These are phyloP conservation scores for Spialia ferax DNA, from an alignment of 2,888 invertebrate species.

Conservation along the genomic window DNA sequence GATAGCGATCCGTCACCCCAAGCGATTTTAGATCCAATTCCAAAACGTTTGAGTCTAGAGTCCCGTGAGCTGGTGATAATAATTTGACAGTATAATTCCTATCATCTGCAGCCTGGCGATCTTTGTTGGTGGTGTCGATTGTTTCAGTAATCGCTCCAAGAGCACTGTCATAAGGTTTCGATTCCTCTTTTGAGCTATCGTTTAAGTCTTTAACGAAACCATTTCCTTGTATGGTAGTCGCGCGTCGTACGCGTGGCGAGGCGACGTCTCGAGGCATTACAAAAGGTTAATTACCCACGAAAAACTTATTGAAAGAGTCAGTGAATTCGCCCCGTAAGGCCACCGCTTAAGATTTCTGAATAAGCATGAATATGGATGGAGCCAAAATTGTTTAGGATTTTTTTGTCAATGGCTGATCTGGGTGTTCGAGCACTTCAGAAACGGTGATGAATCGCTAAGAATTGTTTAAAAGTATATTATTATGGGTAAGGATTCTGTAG, in stretches of 20 bases:
- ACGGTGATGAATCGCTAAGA: conserved; percentile 25
- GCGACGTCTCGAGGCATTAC: conserved; percentile 63
- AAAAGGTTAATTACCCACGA: conserved; percentile 73
- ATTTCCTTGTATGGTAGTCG: conserved; percentile 67
- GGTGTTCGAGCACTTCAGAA: conserved; percentile 60
- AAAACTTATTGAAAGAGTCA: conserved; percentile 66
- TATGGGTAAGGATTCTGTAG: conserved; percentile 34
- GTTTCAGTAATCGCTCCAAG: conserved; percentile 36
- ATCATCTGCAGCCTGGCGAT: conserved; percentile 43
- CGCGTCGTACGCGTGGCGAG: conserved; percentile 75
- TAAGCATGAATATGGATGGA: conserved; percentile 74
- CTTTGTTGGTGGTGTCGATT: conserved; percentile 31
- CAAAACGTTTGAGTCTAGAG: conserved; percentile 42
- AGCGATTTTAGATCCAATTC: conserved; percentile 46
- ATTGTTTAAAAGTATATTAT: conserved; percentile 42
- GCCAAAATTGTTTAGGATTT: conserved; percentile 70
- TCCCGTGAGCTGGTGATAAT: conserved; percentile 42
- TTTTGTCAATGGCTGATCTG: conserved; percentile 56
- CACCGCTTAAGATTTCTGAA: conserved; percentile 73
- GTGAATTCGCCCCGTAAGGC: conserved; percentile 68
- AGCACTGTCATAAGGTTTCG: conserved; percentile 32
- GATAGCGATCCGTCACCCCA: conserved; percentile 43
- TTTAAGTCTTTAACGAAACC: conserved; percentile 24
- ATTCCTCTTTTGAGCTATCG: conserved; percentile 18
- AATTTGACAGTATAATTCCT: conserved; percentile 55